Evolutionary conservation across 2,888 invertebrate species (phyloP).

Genomic region (Epirrhoe tristata): DNA sequence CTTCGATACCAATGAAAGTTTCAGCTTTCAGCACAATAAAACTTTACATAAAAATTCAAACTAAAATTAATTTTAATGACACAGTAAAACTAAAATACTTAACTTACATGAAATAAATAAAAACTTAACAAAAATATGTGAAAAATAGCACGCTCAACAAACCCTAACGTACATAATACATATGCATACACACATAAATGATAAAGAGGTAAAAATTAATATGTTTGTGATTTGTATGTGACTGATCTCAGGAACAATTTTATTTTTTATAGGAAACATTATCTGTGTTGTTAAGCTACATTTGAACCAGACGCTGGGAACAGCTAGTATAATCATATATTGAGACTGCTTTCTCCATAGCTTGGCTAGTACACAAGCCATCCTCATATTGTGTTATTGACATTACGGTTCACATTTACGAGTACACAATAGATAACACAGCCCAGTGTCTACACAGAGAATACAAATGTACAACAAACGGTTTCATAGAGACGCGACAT

Average conservation of each 20-base stretch:
- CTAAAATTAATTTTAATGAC: conserved; percentile 22
- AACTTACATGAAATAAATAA: background rate
- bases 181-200: too few relatives aligned
- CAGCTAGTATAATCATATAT: conserved; percentile 30
- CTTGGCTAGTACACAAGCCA: conserved; percentile 27
- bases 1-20: conserved; percentile 32
- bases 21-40: conserved; percentile 22
- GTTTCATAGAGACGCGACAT: conserved; percentile 59
- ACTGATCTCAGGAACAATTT: too few relatives aligned
- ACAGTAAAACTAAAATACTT: conserved; percentile 10
- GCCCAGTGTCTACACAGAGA: conserved; percentile 51
- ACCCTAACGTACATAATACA: too few relatives aligned
- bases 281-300: too few relatives aligned
- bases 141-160: background rate
- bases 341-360: conserved; percentile 38
- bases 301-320: too few relatives aligned
- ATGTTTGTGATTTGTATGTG: too few relatives aligned
- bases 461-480: conserved; percentile 70
- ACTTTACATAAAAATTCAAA: conserved; percentile 27
- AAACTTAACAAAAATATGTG: background rate
- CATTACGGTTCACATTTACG: conserved; percentile 65
- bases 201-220: too few relatives aligned
- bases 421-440: conserved; percentile 69
- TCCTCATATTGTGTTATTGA: conserved; percentile 57
- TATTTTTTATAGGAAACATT: too few relatives aligned